Percentiles rank a stretch among this genome's conserved stretches.
These are phyloP conservation scores for Dioctria linearis DNA, from an alignment of 2,888 invertebrate genomes.

Conservation along the genomic window DNA sequence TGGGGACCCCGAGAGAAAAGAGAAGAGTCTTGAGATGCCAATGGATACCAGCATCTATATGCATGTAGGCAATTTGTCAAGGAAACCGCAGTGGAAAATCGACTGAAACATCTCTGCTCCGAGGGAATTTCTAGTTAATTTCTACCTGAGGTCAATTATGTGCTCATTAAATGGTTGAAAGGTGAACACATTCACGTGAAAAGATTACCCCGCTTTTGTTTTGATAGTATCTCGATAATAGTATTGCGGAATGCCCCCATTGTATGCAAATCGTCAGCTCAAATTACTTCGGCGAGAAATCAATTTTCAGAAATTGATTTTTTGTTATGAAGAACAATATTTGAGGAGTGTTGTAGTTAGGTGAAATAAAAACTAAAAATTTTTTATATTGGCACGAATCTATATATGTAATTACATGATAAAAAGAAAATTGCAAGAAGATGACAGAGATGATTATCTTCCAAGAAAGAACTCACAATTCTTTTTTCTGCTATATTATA, in stretches of 20 bases:
- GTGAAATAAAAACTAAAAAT: too few relatives aligned
- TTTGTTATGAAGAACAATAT: too few relatives aligned
- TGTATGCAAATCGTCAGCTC: slow-evolving; percentile 10
- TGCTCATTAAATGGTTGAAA: slow-evolving; percentile 12
- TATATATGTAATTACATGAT: too few relatives aligned
- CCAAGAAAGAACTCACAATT: too few relatives aligned
- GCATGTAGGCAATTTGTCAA: slow-evolving; percentile 20
- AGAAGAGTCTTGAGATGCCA: background rate
- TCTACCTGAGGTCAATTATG: background rate
- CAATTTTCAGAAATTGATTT: background rate
- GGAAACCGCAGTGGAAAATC: slow-evolving; percentile 1
- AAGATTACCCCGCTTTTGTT: slow-evolving; percentile 27
- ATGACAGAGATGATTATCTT: too few relatives aligned
- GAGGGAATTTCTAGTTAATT: background rate
- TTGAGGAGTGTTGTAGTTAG: too few relatives aligned
- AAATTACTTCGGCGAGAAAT: background rate
- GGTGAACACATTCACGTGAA: slow-evolving; percentile 23
- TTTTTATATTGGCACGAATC: too few relatives aligned
- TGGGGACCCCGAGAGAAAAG: background rate
- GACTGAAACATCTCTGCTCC: background rate
- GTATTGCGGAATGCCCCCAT: background rate
- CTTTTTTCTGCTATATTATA: too few relatives aligned
- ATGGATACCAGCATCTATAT: background rate
- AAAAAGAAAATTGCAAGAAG: too few relatives aligned
- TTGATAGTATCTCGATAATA: slow-evolving; percentile 16